Percentiles rank a stretch among this genome's conserved stretches.
These are phyloP conservation scores for Hemistola chrysoprasaria DNA, from an alignment of 2,888 invertebrate species.

Conservation along the genomic window DNA sequence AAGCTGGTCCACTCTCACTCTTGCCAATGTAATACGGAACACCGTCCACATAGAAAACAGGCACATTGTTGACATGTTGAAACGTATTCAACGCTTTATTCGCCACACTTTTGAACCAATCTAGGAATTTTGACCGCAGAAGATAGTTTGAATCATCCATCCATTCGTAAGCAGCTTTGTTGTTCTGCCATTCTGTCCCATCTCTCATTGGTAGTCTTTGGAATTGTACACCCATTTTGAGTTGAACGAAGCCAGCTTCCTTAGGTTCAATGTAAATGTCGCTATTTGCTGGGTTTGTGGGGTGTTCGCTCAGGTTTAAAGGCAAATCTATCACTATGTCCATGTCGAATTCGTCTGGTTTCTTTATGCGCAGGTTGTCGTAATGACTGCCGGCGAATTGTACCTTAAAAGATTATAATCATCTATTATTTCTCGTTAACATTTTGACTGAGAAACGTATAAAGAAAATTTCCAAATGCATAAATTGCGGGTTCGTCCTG, in stretches of 20 bases:
- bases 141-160: constrained; percentile 61
- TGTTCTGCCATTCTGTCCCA: constrained; percentile 45
- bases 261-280: constrained; percentile 61
- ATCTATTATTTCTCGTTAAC: too few species aligned
- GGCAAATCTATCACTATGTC: constrained; percentile 80
- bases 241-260: constrained; percentile 68
- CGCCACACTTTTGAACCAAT: constrained; percentile 80
- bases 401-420: constrained; percentile 47
- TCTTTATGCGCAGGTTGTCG: constrained; percentile 79
- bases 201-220: constrained; percentile 47
- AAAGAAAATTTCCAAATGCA: too few species aligned
- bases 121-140: constrained; percentile 65
- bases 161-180: constrained; percentile 62
- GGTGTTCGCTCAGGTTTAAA: constrained; percentile 44
- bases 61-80: constrained; percentile 14
- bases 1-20: constrained; percentile 76
- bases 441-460: too few species aligned
- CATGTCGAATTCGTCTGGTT: constrained; percentile 83
- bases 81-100: constrained; percentile 59
- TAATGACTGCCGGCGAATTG: constrained; percentile 83
- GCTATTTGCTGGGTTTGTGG: constrained; percentile 40
- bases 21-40: constrained; percentile 55
- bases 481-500: too few species aligned
- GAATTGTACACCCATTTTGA: constrained; percentile 61
- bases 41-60: constrained; percentile 44